Base-by-base conservation (phyloP, 1,140 invertebrate genomes). In the Augochlora pura region DNA sequence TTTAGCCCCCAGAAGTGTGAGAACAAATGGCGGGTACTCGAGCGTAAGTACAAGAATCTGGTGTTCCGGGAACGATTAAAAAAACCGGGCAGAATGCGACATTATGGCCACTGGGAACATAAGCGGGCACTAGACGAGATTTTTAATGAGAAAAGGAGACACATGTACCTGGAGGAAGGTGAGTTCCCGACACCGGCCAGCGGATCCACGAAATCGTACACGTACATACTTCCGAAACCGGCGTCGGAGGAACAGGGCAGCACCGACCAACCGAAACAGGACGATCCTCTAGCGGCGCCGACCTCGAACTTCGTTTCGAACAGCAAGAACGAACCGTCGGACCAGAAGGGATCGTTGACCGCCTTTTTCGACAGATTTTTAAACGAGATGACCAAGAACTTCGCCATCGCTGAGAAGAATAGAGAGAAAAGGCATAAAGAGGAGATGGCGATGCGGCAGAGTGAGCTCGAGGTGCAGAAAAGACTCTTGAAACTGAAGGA, bases 1-100 rank as follows among this genome's bases (percentile, higher is more conserved):
- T 91, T 91, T 54, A 91, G 88, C 65, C 78, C 90, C 0, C 90
- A 91, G 63, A 90, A 91, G 23, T 91, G 90, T 62, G 89, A 91
- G 68, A 91, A 91, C 66, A 91, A 91, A 39, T 91, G 89, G 90
- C 85, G 89, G n/a, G 89, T 90, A 0, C 66, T 91, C 3, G 90
- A 90, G 27, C 86, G 90, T 38, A 91, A 91, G 60, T 91, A 91
- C 66, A 91, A 90, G 57, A 91, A 90, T 66, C 83, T 91, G 10
- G 85, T 89, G n/a, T 80, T 82, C 7, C 85, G 89, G 8, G 89
- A 91, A 57, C 84, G 76, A 38, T n/a, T 90, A 38, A 90, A 90
- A 42, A 91, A 90, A 54, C 89, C 89, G 0, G 90, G 90, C 0
- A 88, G 89, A 77, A 88, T 90, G 78, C 87, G 86, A 12, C 87